Conservation (phyloP, 2,888 invertebrate genomes). For the Pachymerium ferrugineum region DNA sequence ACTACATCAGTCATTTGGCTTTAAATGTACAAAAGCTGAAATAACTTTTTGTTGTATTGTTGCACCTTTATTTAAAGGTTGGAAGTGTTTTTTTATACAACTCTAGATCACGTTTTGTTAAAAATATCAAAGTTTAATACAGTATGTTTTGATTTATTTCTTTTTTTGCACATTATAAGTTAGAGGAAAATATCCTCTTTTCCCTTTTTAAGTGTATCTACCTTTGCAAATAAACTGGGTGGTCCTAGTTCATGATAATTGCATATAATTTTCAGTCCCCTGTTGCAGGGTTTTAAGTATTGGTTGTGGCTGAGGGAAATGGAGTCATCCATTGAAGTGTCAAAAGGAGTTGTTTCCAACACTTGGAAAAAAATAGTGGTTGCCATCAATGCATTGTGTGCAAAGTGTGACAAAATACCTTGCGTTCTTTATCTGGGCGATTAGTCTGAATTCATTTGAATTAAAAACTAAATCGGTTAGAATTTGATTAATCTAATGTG, state of each 20-base stretch:
- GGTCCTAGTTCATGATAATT: not conserved
- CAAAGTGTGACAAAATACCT: not conserved
- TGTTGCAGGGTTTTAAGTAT: not conserved
- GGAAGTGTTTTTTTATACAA: too few species aligned
- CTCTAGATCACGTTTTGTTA: too few species aligned
- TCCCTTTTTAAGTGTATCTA: not conserved
- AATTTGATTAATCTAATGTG: not conserved
- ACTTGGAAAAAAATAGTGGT: not conserved
- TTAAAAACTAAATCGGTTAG: not conserved
- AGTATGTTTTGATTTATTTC: not conserved
- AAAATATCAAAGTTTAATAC: too few species aligned
- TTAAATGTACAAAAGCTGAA: constrained; percentile 37
- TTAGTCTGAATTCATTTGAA: not conserved
- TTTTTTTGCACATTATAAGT: not conserved
- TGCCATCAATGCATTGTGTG: not conserved
- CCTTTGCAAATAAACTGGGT: not conserved
- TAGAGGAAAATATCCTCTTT: not conserved
- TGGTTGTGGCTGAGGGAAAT: not conserved
- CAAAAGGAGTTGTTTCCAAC: not conserved
- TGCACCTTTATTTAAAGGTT: too few species aligned
- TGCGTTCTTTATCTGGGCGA: too few species aligned
- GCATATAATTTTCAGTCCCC: not conserved
- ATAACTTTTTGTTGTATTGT: not conserved
- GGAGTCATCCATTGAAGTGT: not conserved
- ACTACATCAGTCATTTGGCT: not conserved